Evolutionary conservation across 2,113 vertebrate species (phyloP).

Genomic region (Malurus cyaneus): DNA sequence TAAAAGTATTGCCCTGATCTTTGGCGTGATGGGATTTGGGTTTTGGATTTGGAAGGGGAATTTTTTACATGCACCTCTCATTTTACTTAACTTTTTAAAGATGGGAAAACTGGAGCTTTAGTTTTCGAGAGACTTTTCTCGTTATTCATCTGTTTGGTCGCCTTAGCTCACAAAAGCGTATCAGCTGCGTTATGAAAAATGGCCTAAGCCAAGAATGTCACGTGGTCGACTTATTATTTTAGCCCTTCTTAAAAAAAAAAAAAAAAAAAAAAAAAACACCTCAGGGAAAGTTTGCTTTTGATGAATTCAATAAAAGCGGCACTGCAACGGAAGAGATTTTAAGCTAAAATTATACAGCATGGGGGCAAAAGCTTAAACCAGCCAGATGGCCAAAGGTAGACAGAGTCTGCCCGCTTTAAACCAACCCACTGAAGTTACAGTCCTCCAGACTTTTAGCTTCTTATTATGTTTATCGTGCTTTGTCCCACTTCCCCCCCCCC

Average conservation of each 20-base stretch:
- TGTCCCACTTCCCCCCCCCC: not conserved
- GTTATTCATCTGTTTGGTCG: conserved; percentile 85
- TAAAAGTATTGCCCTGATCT: conserved; percentile 75
- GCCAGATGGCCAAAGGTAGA: conserved; percentile 82
- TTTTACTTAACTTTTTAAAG: conserved; percentile 78
- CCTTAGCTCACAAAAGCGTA: conserved; percentile 90
- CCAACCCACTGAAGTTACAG: conserved; percentile 52
- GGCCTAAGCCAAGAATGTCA: conserved; percentile 92
- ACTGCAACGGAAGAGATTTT: conserved; percentile 84
- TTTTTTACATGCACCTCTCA: conserved; percentile 70
- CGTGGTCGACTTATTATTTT: conserved; percentile 96
- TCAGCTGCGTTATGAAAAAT: conserved; percentile 93
- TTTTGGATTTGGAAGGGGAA: not conserved
- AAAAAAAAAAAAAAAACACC: conserved; percentile 67
- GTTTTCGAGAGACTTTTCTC: conserved; percentile 77
- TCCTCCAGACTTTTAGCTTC: conserved; percentile 34
- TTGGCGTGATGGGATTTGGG: conserved; percentile 48
- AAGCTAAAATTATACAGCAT: conserved; percentile 83
- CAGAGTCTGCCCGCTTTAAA: conserved; percentile 58
- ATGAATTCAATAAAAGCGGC: conserved; percentile 89
- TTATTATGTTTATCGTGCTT: conserved; percentile 45
- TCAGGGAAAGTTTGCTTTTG: conserved; percentile 91
- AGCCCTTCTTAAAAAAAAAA: conserved; percentile 72
- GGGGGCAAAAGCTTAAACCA: conserved; percentile 79
- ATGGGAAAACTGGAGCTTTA: conserved; percentile 77